Evolutionary conservation across 2,797 vertebrate genomes (phyloP), one percentile per base, ranked within the genome.

Genomic region (Artibeus jamaicensis): DNA sequence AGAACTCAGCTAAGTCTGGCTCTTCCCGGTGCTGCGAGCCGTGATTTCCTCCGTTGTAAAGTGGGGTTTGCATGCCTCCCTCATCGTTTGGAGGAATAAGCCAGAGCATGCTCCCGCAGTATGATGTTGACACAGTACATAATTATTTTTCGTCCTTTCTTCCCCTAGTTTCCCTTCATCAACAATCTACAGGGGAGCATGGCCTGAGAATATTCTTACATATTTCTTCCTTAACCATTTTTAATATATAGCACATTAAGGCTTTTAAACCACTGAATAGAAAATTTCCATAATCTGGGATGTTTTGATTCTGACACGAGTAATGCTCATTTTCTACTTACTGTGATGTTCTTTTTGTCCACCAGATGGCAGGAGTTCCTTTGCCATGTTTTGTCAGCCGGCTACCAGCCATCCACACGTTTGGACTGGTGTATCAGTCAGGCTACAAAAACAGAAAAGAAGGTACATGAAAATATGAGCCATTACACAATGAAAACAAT

Each of bases 291-390:
- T 67, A 14, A 85, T 73, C 59, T 32, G 65, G 37, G 8, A 74
- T 78, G 44, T 34, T 81, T 4, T 81, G 59, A 81, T 34, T 37
- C 84, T 90, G 10, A 59, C 53, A 29, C 29, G 42, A 37, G 26
- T 18, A 39, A 50, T 42, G 78, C 79, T 65, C 4, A 46, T 91
- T 84, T 93, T 86, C 48, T 81, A 9, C 1, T 9, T 29, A 8
- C 6, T 29, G 14, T 55, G 78, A 42, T n/a, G 32, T n/a, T 44
- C 19, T 62, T 7, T 91, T 32, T 89, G 86, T 50, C 96, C 96
- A 95, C 86, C 83, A 97, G 96, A 50, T 95, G 97, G 96, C 92
- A 96, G 96, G 74, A 62, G n/a, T 89, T 81, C 71, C 92, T 91
- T 89, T 90, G 82, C 39, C 78, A 77, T 82, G 22, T 83, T 81